Percentiles rank a stretch among this genome's conserved stretches.
Conservation (phyloP, 1,140 invertebrate genomes). For the Thereuonema tuberculata region DNA sequence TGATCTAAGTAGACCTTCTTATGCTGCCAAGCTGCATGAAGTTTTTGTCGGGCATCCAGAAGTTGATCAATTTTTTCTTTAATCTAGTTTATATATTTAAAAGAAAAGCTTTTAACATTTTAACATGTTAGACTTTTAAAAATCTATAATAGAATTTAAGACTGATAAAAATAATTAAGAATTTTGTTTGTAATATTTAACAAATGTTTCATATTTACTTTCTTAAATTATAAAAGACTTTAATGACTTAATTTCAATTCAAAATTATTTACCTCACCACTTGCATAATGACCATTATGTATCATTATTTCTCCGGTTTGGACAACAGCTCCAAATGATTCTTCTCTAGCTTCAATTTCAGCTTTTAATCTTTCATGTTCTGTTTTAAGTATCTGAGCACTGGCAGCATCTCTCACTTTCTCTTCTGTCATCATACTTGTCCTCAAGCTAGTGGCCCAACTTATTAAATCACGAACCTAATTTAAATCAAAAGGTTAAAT, state of each 20-base stretch:
- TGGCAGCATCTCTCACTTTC: constrained; percentile 68
- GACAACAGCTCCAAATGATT: constrained; percentile 62
- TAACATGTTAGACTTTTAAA: too few relatives aligned
- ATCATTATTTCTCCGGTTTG: constrained; percentile 71
- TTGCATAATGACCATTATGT: constrained; percentile 68
- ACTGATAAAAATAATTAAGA: constrained; percentile 5
- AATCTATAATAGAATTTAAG: neutral
- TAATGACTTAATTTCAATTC: neutral
- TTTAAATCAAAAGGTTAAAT: too few relatives aligned
- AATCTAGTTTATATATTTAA: constrained; percentile 40
- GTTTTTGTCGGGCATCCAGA: constrained; percentile 56
- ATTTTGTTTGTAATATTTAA: constrained; percentile 6
- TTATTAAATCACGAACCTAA: constrained; percentile 72
- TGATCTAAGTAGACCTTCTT: constrained; percentile 86
- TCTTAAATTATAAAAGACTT: too few relatives aligned
- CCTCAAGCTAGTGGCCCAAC: constrained; percentile 68
- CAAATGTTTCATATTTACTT: neutral
- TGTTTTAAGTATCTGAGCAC: constrained; percentile 70
- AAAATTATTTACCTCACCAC: constrained; percentile 21
- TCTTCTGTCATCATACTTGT: constrained; percentile 66
- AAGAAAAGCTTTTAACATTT: too few relatives aligned
- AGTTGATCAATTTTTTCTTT: constrained; percentile 61
- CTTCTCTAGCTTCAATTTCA: constrained; percentile 88
- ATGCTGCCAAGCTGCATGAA: constrained; percentile 73
- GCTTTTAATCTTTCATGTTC: constrained; percentile 83